phyloP scores from a whole-genome alignment of 2,797 vertebrate genomes.

The Urocyon cinereoargenteus region DNA sequence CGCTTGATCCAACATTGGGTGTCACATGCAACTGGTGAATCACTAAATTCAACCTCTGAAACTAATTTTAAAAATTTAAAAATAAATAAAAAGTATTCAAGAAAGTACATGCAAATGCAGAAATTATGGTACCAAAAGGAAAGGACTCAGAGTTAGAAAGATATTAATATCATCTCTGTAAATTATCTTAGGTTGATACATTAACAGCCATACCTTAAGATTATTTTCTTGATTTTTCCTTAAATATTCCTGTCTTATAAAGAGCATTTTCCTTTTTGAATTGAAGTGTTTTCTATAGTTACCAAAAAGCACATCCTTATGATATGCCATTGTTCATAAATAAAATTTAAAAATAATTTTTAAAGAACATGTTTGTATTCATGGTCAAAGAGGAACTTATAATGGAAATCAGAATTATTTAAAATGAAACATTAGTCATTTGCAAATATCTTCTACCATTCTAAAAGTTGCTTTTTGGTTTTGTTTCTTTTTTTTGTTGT shows the following conservation, averaged over 20 bases:
- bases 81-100: neutral
- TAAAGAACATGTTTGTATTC: neutral
- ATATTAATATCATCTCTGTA: neutral
- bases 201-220: neutral
- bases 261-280: neutral
- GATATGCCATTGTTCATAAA: neutral
- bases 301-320: neutral
- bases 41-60: neutral
- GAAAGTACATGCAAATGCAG: neutral
- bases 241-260: neutral
- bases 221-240: conserved; percentile 1
- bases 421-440: neutral
- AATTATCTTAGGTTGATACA: neutral
- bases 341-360: neutral
- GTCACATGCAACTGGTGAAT: no score
- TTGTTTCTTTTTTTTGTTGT: no score
- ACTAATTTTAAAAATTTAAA: neutral
- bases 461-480: neutral
- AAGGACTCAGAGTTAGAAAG: neutral
- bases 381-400: neutral
- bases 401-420: conserved; percentile 39
- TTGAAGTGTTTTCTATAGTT: neutral
- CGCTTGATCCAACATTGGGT: no score
- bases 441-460: neutral
- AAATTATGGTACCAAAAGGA: neutral